Evolutionary conservation across 2,797 vertebrate species (phyloP).

Genomic region (Poeciliopsis paucimaculata): DNA sequence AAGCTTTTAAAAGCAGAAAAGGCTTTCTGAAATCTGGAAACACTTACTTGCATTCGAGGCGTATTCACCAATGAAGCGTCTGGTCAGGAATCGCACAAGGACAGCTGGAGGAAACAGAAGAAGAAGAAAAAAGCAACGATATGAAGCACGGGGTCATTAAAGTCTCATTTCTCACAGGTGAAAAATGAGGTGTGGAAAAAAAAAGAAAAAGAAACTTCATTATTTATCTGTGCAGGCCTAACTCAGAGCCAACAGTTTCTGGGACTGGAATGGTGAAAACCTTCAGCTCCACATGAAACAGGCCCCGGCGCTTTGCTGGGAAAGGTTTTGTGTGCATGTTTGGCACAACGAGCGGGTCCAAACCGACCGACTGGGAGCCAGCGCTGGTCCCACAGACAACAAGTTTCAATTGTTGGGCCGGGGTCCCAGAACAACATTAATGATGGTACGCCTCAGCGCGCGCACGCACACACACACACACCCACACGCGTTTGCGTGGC

Average conservation of each 20-base stretch:
- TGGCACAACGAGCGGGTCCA: constrained; percentile 38
- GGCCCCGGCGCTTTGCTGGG: constrained; percentile 33
- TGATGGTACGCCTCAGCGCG: constrained; percentile 19
- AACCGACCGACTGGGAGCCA: constrained; percentile 22
- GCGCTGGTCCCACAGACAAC: constrained; percentile 40
- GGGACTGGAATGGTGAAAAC: constrained; percentile 40
- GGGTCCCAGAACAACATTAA: constrained; percentile 28
- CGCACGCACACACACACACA: constrained; percentile 5
- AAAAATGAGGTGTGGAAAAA: neutral
- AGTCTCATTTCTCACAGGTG: constrained; percentile 45
- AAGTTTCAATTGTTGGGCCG: constrained; percentile 42
- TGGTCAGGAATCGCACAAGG: constrained; percentile 78
- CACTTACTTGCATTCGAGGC: constrained; percentile 78
- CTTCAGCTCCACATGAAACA: constrained; percentile 47
- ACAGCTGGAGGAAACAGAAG: constrained; percentile 60
- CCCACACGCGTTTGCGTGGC: neutral
- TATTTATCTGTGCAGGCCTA: constrained; percentile 12
- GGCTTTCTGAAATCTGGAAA: constrained; percentile 28
- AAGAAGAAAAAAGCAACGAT: constrained; percentile 16
- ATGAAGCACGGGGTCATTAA: constrained; percentile 46
- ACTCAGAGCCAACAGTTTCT: constrained; percentile 22
- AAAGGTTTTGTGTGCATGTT: constrained; percentile 40
- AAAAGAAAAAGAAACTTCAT: constrained; percentile 2
- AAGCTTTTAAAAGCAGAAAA: neutral
- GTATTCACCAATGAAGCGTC: constrained; percentile 79